Evolutionary conservation across 1,140 invertebrate genomes (phyloP), one percentile per base, ranked within the genome.

Genomic region (Scaptomyza graminum): DNA sequence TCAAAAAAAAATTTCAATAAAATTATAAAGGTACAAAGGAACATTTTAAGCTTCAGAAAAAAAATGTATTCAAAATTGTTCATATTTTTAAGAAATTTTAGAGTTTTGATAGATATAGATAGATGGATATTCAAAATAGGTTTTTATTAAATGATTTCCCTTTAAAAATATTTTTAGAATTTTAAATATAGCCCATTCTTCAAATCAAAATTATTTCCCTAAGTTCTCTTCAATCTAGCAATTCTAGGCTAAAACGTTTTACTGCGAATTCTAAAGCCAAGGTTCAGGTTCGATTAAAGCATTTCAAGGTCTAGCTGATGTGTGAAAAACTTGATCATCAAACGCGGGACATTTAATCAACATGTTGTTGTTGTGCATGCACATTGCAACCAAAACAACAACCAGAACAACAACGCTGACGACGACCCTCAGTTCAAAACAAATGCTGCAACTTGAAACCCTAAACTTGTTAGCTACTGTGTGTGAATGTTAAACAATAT

Each of bases 391-490:
- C 18, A 18, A 18, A 5, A 2, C 39, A 56, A 56, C 11, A 15
- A 50, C 49, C 18, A 25, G 25, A 34, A 34, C 37, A n/a, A 16
- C 31, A 25, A 5, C 11, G n/a, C 75, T 49, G 31, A 25, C 73
- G 76, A 79, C 80, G 81, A 85, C 76, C 79, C 82, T 78, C 37
- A n/a, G 31, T 34, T 34, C 9, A 64, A 63, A 47, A 41, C n/a
- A 28, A 6, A 28, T 7, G 49, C 44, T 3, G 1, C 39, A 62
- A 75, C 76, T 63, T 55, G 68, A 59, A 69, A 79, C 72, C 78
- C 78, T 68, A 76, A 76, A 79, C 80, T 73, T 79, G 81, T 50
- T 84, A 75, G 76, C 80, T 84, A 85, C 80, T 79, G 80, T 83
- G 56, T 83, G 80, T 74, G 74, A 83, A 83, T 76, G 63, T 64